A percentile compares a stretch with the other conserved stretches of the same genome.
These are phyloP conservation scores for Zapornia atra DNA, from an alignment of 2,113 vertebrate species.

Conservation along the genomic window DNA sequence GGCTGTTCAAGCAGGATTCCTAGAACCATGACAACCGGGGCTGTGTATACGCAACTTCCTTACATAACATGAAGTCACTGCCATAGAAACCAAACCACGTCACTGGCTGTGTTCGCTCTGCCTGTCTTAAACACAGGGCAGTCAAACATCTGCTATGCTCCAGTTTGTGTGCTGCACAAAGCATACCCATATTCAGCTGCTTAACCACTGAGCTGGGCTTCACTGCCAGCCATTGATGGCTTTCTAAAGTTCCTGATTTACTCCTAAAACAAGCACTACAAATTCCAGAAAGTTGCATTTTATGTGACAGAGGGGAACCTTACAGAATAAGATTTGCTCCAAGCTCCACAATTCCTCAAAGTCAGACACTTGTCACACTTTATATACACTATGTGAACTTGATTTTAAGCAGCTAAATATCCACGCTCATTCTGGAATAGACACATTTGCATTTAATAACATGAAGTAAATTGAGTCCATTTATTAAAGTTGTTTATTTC, in stretches of 20 bases:
- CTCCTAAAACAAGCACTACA: neutral
- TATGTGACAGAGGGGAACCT: neutral
- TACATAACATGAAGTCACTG: conserved; percentile 41
- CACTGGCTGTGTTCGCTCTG: neutral
- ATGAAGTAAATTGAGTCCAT: neutral
- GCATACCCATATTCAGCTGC: neutral
- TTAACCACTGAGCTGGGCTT: neutral
- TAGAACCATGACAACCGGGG: conserved; percentile 45
- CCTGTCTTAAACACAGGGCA: neutral
- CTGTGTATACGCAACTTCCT: conserved; percentile 36
- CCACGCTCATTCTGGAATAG: neutral
- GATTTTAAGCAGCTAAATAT: neutral
- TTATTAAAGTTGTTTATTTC: neutral
- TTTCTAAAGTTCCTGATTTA: neutral
- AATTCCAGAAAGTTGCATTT: neutral
- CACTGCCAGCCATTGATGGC: neutral
- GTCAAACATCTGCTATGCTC: neutral
- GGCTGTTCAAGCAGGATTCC: neutral
- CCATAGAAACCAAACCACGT: conserved; percentile 56
- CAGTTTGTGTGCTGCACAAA: neutral
- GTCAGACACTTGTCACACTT: neutral
- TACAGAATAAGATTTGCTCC: neutral
- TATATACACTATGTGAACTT: neutral
- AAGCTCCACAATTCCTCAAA: neutral
- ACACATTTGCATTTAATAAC: neutral